Percentiles rank a stretch among this genome's conserved stretches.
These are phyloP conservation scores for Myrmecophaga tridactyla DNA, from an alignment of 2,113 vertebrate genomes.

Conservation along the genomic window DNA sequence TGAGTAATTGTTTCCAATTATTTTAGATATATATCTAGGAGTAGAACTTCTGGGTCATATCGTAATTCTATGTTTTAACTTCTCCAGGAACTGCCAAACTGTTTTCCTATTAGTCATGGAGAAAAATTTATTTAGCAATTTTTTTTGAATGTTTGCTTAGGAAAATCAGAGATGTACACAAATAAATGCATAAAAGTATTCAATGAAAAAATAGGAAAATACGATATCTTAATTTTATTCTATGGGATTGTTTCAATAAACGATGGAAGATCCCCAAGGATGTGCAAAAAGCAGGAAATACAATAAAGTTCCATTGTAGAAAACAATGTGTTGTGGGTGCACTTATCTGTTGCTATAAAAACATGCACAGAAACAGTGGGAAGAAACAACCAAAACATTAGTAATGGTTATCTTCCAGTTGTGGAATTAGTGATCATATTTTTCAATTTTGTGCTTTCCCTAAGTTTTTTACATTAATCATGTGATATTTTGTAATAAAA, in stretches of 20 bases:
- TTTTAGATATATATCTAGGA: no score
- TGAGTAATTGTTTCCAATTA: no score
- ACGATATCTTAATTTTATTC: not conserved
- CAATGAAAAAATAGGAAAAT: not conserved
- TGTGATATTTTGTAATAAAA: slow-evolving; percentile 27
- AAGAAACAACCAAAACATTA: not conserved
- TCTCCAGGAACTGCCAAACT: no score
- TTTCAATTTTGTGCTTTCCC: not conserved
- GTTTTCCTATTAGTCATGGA: no score
- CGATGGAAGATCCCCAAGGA: not conserved
- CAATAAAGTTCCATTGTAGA: not conserved
- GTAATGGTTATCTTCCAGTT: not conserved
- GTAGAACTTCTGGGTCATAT: no score
- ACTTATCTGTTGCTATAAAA: not conserved
- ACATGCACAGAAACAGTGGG: not conserved
- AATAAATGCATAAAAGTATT: not conserved
- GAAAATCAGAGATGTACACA: not conserved
- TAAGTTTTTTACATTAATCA: not conserved
- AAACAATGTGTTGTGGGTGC: not conserved
- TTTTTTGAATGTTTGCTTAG: not conserved
- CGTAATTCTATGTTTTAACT: no score
- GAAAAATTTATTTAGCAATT: not conserved
- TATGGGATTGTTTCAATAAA: not conserved
- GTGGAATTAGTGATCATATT: not conserved
- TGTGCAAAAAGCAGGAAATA: not conserved